phyloP scores from a whole-genome alignment of 2,797 vertebrate species.

The Tolypeutes matacus region DNA sequence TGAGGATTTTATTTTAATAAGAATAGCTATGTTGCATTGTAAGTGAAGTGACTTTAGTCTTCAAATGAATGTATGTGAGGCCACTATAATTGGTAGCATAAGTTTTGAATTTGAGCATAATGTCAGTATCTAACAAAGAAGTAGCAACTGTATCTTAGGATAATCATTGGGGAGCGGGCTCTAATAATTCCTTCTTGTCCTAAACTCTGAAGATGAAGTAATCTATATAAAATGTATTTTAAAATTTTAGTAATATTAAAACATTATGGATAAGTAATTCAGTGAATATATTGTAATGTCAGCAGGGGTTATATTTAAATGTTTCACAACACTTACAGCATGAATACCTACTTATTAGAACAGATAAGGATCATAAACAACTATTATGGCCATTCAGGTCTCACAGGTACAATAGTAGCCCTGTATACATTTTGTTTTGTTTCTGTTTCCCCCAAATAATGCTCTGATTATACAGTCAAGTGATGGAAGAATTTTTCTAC shows the following conservation, averaged over 20 bases:
- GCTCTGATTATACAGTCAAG: background rate
- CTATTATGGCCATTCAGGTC: background rate
- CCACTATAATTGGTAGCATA: constrained; percentile 8
- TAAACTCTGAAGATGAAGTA: background rate
- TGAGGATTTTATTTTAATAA: constrained; percentile 77
- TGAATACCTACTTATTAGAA: constrained; percentile 10
- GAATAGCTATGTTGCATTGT: constrained; percentile 26
- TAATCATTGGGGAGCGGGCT: constrained; percentile 24
- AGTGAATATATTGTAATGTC: background rate
- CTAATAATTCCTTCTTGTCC: constrained; percentile 39
- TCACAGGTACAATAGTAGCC: background rate
- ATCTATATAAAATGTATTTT: constrained; percentile 15
- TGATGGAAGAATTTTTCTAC: background rate
- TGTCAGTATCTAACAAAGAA: background rate
- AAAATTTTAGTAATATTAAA: constrained; percentile 39
- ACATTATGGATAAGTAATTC: constrained; percentile 24
- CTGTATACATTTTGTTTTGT: constrained; percentile 11
- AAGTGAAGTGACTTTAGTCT: constrained; percentile 45
- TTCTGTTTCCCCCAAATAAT: constrained; percentile 17
- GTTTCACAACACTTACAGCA: background rate
- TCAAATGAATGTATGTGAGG: constrained; percentile 51
- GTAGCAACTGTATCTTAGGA: background rate
- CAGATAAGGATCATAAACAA: background rate
- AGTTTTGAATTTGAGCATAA: constrained; percentile 42
- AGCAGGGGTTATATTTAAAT: constrained; percentile 24